phyloP scores from a whole-genome alignment of 2,797 vertebrate species.

The Okamejei kenojei region DNA sequence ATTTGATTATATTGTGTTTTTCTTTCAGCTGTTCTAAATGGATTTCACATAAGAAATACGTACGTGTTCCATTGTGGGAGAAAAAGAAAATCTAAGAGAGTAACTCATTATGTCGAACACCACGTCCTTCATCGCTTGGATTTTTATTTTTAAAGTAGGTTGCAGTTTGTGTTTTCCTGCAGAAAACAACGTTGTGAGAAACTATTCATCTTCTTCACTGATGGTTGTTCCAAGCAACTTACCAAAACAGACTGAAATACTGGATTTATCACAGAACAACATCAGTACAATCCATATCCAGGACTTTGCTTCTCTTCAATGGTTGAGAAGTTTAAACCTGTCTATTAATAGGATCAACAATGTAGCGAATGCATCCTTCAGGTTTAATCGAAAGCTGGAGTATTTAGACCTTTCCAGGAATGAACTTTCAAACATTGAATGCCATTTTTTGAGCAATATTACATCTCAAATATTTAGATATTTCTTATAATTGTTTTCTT shows the following conservation, averaged over 20 bases:
- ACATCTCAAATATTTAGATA: slow-evolving; percentile 58
- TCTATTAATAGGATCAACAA: slow-evolving; percentile 61
- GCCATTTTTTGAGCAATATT: slow-evolving; percentile 54
- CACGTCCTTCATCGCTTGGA: not conserved
- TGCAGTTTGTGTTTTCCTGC: slow-evolving; percentile 16
- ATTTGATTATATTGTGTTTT: no score
- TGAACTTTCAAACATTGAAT: slow-evolving; percentile 53
- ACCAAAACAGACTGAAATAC: slow-evolving; percentile 44
- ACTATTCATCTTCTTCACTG: slow-evolving; percentile 56
- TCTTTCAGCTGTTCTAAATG: no score
- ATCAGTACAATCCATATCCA: slow-evolving; percentile 56
- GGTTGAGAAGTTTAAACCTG: slow-evolving; percentile 63
- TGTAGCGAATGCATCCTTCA: slow-evolving; percentile 58
- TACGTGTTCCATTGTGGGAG: not conserved
- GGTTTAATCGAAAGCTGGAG: slow-evolving; percentile 56
- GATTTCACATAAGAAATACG: not conserved
- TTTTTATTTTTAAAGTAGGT: not conserved
- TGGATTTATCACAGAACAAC: slow-evolving; percentile 71
- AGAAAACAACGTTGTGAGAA: slow-evolving; percentile 27
- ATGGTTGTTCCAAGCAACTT: slow-evolving; percentile 58
- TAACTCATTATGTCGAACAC: not conserved
- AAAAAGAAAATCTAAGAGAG: not conserved
- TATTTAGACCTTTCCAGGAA: slow-evolving; percentile 74
- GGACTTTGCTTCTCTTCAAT: slow-evolving; percentile 55
- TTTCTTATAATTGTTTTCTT: slow-evolving; percentile 64